Conservation (phyloP, 2,797 vertebrate genomes). For the Cichlasoma orientale region DNA sequence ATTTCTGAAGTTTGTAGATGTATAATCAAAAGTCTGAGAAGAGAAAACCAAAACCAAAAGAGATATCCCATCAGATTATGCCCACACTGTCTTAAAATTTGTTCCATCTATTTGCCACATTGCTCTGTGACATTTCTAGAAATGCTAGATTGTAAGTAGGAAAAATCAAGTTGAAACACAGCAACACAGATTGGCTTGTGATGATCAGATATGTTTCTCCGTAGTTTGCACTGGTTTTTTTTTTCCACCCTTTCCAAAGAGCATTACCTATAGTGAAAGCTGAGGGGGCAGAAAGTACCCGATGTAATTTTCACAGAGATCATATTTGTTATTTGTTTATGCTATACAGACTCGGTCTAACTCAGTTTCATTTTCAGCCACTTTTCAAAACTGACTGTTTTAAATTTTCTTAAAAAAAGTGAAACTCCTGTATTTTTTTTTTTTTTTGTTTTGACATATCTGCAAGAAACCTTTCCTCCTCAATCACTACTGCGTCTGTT, state of each 20-base stretch:
- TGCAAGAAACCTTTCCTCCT: not conserved
- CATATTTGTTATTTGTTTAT: not conserved
- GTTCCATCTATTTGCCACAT: conserved; percentile 1
- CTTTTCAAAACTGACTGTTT: not conserved
- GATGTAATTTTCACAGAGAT: not conserved
- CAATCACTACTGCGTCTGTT: conserved; percentile 14
- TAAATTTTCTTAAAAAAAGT: not conserved
- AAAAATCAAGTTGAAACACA: conserved; percentile 37
- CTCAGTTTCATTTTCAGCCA: not conserved
- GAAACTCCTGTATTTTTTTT: not conserved
- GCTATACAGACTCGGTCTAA: not conserved
- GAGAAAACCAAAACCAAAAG: conserved; percentile 23
- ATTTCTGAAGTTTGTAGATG: conserved; percentile 58
- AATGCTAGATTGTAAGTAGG: not conserved
- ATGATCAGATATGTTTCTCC: conserved; percentile 27
- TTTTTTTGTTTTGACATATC: not conserved
- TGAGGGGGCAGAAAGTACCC: conserved; percentile 22
- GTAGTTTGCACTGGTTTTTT: conserved; percentile 16
- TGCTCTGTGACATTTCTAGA: conserved; percentile 25
- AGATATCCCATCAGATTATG: conserved; percentile 15
- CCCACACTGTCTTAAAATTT: not conserved
- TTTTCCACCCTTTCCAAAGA: conserved; percentile 25
- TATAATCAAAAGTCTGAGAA: conserved; percentile 33
- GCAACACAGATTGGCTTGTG: conserved; percentile 2
- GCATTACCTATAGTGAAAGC: conserved; percentile 11